Conservation (phyloP, 92 coral and sea anemone species). For the Virgularia gustaviana region DNA sequence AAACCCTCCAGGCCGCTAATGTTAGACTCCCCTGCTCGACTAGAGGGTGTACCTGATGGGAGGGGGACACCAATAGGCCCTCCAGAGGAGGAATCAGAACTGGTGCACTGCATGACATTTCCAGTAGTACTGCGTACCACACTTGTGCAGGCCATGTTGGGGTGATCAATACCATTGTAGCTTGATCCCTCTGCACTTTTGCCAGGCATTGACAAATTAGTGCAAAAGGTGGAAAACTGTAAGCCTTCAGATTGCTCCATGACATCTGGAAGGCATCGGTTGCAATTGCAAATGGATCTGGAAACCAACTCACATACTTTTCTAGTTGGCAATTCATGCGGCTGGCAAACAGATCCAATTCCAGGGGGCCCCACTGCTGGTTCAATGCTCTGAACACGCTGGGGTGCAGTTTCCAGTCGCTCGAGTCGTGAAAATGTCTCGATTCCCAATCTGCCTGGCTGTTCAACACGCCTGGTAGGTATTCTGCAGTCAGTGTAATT, state of each 20-base stretch:
- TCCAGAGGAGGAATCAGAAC: not conserved
- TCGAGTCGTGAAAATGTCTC: conserved; percentile 40
- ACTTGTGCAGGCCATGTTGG: no score
- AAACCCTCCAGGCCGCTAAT: not conserved
- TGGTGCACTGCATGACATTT: not conserved
- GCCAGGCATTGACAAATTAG: not conserved
- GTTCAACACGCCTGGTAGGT: conserved; percentile 49
- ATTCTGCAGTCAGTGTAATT: conserved; percentile 38
- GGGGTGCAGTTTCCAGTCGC: conserved; percentile 48
- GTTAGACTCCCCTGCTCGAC: not conserved
- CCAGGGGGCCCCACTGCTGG: conserved; percentile 35
- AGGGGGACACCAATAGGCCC: not conserved
- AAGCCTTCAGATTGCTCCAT: not conserved
- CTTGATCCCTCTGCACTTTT: not conserved
- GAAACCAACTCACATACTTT: conserved; percentile 41
- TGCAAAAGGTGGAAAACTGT: not conserved
- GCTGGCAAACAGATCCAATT: conserved; percentile 36
- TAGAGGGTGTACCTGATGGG: not conserved
- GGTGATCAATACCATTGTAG: not conserved
- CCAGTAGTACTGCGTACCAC: not conserved
- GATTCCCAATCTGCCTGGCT: conserved; percentile 41
- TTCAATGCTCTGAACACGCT: conserved; percentile 23
- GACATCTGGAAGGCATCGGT: conserved; percentile 46
- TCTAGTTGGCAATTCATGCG: conserved; percentile 25
- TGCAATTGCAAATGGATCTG: conserved; percentile 42